Evolutionary conservation across 2,113 vertebrate genomes (phyloP), one percentile per base, ranked within the genome.

Genomic region (Megaceryle torquata): DNA sequence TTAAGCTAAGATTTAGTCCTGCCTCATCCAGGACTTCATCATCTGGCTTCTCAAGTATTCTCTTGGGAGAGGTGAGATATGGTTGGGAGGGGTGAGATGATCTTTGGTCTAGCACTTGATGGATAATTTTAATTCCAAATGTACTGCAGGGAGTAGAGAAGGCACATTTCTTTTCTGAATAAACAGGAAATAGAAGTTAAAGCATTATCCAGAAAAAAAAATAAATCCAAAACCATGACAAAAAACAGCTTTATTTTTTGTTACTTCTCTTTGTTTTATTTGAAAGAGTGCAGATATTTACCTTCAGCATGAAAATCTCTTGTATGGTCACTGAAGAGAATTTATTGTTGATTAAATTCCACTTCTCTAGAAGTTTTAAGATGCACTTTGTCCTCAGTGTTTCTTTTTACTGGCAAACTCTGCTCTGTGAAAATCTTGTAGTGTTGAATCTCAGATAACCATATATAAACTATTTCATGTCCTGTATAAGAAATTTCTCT

Each of bases 231-330:
- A 85, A 4, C 1, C 7, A 18, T 53, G 69, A 6, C 7, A 33
- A 53, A 57, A 67, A 6, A 0, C 1, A 6, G 3, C 8, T 14
- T 3, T 81, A 7, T 46, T 60, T 71, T 76, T 63, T 76, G 5
- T 35, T 86, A 6, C 5, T 46, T 4, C 57, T 65, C 28, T 46
- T 44, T 31, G 5, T 15, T 68, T 86, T 54, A 5, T n/a, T 82
- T 71, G 21, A 88, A 75, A 86, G 11, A 43, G 5, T 82, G 4
- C 3, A 53, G 11, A 13, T 53, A 70, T 19, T 79, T 82, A 20
- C 5, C 29, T 86, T 82, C 56, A 75, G 13, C 9, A 79, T 39
- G 64, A 91, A 67, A 33, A 18, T 1, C 7, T n/a, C 2, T n/a
- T 33, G 8, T 7, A 25, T 22, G 31, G 39, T 69, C 3, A 3